Evolutionary conservation across 2,888 invertebrate genomes (phyloP).

Genomic region (Macropis europaea): DNA sequence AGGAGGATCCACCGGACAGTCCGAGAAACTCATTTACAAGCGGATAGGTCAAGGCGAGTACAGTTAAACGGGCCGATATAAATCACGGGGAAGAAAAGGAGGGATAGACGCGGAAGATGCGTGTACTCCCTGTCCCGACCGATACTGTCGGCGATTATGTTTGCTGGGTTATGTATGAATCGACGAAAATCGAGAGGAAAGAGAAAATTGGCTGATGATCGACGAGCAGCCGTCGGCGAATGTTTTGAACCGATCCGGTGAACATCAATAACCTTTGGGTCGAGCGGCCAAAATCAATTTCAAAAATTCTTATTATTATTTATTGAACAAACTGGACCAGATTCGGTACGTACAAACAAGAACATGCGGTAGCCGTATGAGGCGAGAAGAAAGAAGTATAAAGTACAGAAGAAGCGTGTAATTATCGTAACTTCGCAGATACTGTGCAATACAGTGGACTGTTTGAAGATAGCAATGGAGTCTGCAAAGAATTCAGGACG

Average conservation of each 20-base stretch:
- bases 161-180: conserved; percentile 43
- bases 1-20: conserved; percentile 32
- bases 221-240: conserved; percentile 56
- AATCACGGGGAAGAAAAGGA: conserved; percentile 31
- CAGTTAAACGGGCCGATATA: conserved; percentile 47
- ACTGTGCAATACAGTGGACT: too few relatives aligned
- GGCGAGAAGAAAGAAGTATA: conserved; percentile 32
- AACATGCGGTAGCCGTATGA: too few relatives aligned
- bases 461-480: too few relatives aligned
- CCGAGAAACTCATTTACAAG: conserved; percentile 52
- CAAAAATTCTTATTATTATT: too few relatives aligned
- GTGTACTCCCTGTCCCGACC: conserved; percentile 34
- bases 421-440: too few relatives aligned
- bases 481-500: too few relatives aligned
- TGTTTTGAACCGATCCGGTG: conserved; percentile 47
- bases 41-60: conserved; percentile 59
- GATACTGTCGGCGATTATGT: conserved; percentile 43
- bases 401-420: too few relatives aligned
- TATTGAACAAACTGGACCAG: too few relatives aligned
- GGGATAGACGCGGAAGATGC: conserved; percentile 22
- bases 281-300: conserved; percentile 40
- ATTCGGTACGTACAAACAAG: too few relatives aligned
- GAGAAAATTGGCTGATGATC: conserved; percentile 46
- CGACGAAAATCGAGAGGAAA: conserved; percentile 38
- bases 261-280: conserved; percentile 24